Evolutionary conservation across 2,888 invertebrate genomes (phyloP), one percentile per base, ranked within the genome.

Genomic region (Apocheima hispidaria): DNA sequence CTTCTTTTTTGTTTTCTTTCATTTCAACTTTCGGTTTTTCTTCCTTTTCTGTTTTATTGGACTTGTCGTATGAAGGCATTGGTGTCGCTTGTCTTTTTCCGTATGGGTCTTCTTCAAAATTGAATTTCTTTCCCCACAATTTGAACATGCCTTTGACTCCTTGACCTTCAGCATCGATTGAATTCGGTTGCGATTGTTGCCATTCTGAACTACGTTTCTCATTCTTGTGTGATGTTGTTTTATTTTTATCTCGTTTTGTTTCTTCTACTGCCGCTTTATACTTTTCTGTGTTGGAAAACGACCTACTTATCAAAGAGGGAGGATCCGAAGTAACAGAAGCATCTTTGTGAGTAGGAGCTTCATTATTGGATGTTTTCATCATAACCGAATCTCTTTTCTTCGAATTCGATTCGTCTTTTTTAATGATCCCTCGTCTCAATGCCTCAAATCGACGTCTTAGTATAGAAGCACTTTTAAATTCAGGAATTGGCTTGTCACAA

Each of bases 121-220:
- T 81, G 26, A 87, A 85, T 68, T 85, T 88, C 56, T 86, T 86
- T 0, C 87, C 84, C 89, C 88, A 89, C 35, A 88, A 64, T 62
- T 87, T 87, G 57, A 90, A 89, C 88, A 88, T 89, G 2, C 82
- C 84, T 73, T 83, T 83, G 1, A 84, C 87, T 2, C 82, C 81
- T 66, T 84, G 83, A 14, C 67, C 68, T 21, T 85, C 84, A 50
- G 75, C 78, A 5, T 83, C 82, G 0, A 76, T 68, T 16, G 74
- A 67, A 40, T 70, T 66, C 49, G 64, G 63, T 9, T 75, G 69
- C 74, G 74, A 77, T 28, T 65, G 63, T 10, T 74, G 69, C 75
- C 74, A 77, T 30, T 78, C 71, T 0, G 59, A 12, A 20, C 67
- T 75, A n/a, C 65, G 65, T 65, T 58, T 72, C 9, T 72, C 71